Evolutionary conservation across 2,888 invertebrate species (phyloP).

Genomic region (Chironomus tentans): DNA sequence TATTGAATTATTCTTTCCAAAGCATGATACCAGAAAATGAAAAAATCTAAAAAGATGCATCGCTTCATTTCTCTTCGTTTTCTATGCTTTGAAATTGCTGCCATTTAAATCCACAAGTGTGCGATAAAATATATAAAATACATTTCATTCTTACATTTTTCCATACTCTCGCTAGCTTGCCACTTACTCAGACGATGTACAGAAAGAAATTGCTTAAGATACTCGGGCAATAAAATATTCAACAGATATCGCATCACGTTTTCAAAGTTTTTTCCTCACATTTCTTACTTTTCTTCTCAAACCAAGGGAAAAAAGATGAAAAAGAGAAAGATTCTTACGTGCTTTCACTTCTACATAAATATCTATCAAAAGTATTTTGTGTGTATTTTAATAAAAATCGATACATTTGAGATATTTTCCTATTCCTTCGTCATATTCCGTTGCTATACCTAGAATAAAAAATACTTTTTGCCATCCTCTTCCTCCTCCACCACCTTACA

Average conservation of each 20-base stretch:
- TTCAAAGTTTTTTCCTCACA: background rate
- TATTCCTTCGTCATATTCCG: background rate
- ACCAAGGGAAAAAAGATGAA: too few species aligned
- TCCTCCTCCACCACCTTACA: too few species aligned
- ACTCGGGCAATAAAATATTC: constrained; percentile 12
- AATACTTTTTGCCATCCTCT: too few species aligned
- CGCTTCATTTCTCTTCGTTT: too few species aligned
- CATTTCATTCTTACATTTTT: background rate
- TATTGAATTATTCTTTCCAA: too few species aligned
- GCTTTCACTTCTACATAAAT: too few species aligned
- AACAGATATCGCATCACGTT: constrained; percentile 7
- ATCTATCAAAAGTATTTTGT: too few species aligned
- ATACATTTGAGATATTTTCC: background rate
- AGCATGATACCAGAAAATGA: too few species aligned
- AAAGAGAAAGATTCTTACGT: too few species aligned
- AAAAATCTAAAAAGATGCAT: too few species aligned
- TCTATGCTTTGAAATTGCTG: background rate
- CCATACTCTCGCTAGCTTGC: background rate
- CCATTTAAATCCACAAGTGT: constrained; percentile 9
- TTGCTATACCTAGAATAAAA: too few species aligned
- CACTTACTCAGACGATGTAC: background rate
- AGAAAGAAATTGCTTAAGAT: constrained; percentile 6
- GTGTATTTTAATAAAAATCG: background rate
- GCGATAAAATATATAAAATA: background rate
- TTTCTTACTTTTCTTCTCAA: background rate